Evolutionary conservation across 1,140 invertebrate genomes (phyloP).

Genomic region (Megathymus violae): DNA sequence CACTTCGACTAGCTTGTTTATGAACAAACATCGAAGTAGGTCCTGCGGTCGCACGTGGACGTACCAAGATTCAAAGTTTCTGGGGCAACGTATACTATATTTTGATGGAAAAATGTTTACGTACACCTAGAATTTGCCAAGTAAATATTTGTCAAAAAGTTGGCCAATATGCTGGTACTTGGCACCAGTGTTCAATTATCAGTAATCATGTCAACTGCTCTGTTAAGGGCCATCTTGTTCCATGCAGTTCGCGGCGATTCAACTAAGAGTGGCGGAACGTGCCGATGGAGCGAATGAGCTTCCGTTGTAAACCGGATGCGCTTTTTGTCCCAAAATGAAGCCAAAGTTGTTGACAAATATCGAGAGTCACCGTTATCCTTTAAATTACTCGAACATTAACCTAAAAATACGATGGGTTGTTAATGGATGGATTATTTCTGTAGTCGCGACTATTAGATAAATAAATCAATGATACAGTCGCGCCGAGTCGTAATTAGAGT

Average conservation of each 20-base stretch:
- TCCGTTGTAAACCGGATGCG: conserved; percentile 27
- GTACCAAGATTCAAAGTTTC: conserved; percentile 20
- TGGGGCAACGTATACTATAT: conserved; percentile 1
- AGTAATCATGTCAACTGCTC: conserved; percentile 5
- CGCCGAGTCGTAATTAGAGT: conserved; percentile 5
- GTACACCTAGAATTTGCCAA: not conserved
- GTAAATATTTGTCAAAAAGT: not conserved
- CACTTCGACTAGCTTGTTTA: conserved; percentile 55
- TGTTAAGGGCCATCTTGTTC: not conserved
- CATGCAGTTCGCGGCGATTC: not conserved
- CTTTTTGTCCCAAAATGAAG: conserved; percentile 24
- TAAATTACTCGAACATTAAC: not conserved
- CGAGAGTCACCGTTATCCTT: not conserved
- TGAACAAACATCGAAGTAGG: conserved; percentile 50
- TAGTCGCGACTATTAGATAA: conserved; percentile 3
- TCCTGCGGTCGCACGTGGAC: conserved; percentile 40
- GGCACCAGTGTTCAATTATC: conserved; percentile 6
- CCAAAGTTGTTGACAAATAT: conserved; percentile 28
- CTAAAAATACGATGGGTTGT: conserved; percentile 9
- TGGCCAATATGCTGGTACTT: conserved; percentile 1
- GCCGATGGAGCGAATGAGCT: conserved; percentile 23
- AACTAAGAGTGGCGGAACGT: conserved; percentile 17
- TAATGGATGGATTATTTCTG: conserved; percentile 14
- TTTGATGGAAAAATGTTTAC: not conserved
- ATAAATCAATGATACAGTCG: conserved; percentile 27